Percentiles rank a stretch among this genome's conserved stretches.
Conservation (phyloP, 2,113 vertebrate genomes). For the Dendrocopos noguchii region DNA sequence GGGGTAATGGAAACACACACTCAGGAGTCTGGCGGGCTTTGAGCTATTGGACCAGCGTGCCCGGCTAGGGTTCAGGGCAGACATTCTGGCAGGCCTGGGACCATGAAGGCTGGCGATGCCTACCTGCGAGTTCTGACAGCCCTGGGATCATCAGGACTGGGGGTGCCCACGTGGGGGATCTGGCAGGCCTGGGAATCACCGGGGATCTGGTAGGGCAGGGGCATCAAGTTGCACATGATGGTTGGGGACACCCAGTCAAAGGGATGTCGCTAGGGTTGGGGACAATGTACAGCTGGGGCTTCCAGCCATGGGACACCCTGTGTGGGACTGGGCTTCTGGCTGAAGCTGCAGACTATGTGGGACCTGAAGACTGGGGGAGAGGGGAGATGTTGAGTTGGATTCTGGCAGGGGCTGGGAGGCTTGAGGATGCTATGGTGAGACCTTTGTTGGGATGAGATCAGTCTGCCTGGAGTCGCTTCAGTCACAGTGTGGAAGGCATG, state of each 20-base stretch:
- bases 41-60: not conserved
- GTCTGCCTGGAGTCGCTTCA: not conserved
- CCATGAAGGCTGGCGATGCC: not conserved
- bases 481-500: not conserved
- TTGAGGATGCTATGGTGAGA: accelerated
- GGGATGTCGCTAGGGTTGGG: not conserved
- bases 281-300: not conserved
- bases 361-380: too few relatives aligned
- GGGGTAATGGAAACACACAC: not conserved
- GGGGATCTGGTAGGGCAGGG: too few relatives aligned
- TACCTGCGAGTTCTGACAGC: not conserved
- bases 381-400: accelerated
- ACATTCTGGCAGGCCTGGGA: not conserved
- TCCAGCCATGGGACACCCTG: not conserved
- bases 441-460: not conserved
- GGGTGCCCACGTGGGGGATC: too few relatives aligned
- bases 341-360: not conserved
- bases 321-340: not conserved
- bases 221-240: too few relatives aligned
- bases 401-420: not conserved
- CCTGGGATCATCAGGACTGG: not conserved
- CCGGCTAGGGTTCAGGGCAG: not conserved
- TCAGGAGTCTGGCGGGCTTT: not conserved
- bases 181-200: too few relatives aligned
- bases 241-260: accelerated